Evolutionary conservation across 2,797 vertebrate genomes (phyloP).

Genomic region (Spinus pinus): DNA sequence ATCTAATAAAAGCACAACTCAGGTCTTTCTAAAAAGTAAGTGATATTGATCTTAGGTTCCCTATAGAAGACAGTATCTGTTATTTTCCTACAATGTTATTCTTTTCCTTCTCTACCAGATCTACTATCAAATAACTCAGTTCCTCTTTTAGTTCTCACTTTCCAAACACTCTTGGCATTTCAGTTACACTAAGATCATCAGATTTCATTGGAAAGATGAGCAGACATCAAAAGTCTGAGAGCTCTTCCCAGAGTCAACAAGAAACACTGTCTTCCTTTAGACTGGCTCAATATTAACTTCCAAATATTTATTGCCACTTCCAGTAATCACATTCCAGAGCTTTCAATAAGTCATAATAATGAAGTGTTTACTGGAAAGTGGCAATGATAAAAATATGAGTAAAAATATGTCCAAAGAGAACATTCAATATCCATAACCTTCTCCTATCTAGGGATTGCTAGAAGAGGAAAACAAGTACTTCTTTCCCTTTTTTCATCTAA

Average conservation of each 20-base stretch:
- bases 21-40: conserved; percentile 40
- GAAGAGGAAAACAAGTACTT: not conserved
- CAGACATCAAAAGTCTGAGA: not conserved
- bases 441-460: not conserved
- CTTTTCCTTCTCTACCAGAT: conserved; percentile 52
- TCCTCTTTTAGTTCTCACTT: conserved; percentile 27
- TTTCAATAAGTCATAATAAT: not conserved
- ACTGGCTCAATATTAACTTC: not conserved
- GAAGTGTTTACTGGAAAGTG: not conserved
- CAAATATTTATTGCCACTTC: conserved; percentile 5
- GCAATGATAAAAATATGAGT: not conserved
- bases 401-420: not conserved
- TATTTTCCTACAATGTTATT: conserved; percentile 47
- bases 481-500: not conserved
- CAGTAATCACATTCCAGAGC: not conserved
- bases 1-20: conserved; percentile 31
- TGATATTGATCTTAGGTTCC: conserved; percentile 45
- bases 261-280: not conserved
- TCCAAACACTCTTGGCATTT: not conserved
- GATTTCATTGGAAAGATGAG: conserved; percentile 4
- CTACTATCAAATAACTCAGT: conserved; percentile 14
- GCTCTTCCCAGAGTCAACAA: not conserved
- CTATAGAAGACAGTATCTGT: conserved; percentile 36
- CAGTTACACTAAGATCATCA: not conserved
- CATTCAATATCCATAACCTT: not conserved